Evolutionary conservation across 2,797 vertebrate species (phyloP), one percentile per base, ranked within the genome.

Genomic region (Artibeus lituratus): DNA sequence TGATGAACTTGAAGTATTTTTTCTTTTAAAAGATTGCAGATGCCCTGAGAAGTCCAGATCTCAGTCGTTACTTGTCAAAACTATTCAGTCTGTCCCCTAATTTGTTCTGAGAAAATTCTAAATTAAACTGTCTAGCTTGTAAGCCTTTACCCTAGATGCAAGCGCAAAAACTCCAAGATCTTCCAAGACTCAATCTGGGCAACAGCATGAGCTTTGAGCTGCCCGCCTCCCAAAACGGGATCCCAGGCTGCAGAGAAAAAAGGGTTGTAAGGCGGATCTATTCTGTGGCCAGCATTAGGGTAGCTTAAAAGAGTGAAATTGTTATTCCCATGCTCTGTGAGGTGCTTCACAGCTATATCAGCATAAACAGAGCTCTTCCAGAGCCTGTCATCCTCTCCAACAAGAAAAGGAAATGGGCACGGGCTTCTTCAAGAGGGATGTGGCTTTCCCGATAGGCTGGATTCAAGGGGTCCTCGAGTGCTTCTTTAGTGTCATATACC

Each of bases 121-220:
- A 82, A 65, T 73, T 94, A 87, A 90, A 29, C 53, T 88, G 65
- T 35, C 57, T 90, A 42, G 49, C 95, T 84, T 32, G 44, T 44
- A 76, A 51, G 12, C 10, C 39, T 86, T 98, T 92, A 98, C 84
- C 92, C 96, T 95, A 98, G 96, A 84, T 98, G 97, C 70, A 98
- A 98, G 82, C 72, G 97, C 59, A 99, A 97, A 96, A 99, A 99
- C 11, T 98, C 97, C 88, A 98, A 98, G 51, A 99, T 99, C 97
- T 99, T 96, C 99, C 99, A 99, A 94, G 99, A 97, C 86, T 99
- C 98, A 93, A 99, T 98, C 97, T 99, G 99, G 24, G 99, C 99
- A 10, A 97, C 95, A 65, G 98, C 99, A 9, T 99, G 99, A 21
- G 98, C 98, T 85, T 98, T 98, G 6, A 88, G 97, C 29, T 99